phyloP scores from a whole-genome alignment of 2,888 invertebrate species.

The Drepanosiphum platanoidis region DNA sequence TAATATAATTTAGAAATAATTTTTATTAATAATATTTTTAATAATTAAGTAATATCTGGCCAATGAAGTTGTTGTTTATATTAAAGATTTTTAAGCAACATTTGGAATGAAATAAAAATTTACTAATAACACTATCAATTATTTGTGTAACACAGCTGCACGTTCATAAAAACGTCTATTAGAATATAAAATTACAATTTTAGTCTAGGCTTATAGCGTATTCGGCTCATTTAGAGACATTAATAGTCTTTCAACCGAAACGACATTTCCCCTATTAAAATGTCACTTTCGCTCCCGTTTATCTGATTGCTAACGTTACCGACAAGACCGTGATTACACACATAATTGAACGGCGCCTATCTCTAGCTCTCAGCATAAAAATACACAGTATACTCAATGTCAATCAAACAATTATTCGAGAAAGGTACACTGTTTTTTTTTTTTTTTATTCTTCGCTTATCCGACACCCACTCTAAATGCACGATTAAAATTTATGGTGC shows the following conservation, averaged over 20 bases:
- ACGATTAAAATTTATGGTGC: too few relatives aligned
- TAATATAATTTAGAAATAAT: too few relatives aligned
- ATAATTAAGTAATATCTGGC: too few relatives aligned
- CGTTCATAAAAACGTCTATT: not conserved
- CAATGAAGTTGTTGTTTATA: too few relatives aligned
- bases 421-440: not conserved
- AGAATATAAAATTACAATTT: not conserved
- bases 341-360: not conserved
- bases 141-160: not conserved
- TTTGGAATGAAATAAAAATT: not conserved
- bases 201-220: not conserved
- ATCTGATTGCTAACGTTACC: slow-evolving; percentile 1
- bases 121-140: not conserved
- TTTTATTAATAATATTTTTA: too few relatives aligned
- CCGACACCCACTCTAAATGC: not conserved
- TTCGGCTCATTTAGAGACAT: slow-evolving; percentile 4
- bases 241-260: slow-evolving; percentile 28
- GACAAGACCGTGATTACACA: not conserved
- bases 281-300: slow-evolving; percentile 38
- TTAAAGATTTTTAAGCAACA: too few relatives aligned
- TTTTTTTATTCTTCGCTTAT: not conserved
- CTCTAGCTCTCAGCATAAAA: not conserved
- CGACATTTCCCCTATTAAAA: slow-evolving; percentile 34
- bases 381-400: not conserved
- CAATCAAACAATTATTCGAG: not conserved